These are phyloP conservation scores for Eurystomus gularis DNA, from an alignment of 2,113 vertebrate species.

Conservation along the genomic window DNA sequence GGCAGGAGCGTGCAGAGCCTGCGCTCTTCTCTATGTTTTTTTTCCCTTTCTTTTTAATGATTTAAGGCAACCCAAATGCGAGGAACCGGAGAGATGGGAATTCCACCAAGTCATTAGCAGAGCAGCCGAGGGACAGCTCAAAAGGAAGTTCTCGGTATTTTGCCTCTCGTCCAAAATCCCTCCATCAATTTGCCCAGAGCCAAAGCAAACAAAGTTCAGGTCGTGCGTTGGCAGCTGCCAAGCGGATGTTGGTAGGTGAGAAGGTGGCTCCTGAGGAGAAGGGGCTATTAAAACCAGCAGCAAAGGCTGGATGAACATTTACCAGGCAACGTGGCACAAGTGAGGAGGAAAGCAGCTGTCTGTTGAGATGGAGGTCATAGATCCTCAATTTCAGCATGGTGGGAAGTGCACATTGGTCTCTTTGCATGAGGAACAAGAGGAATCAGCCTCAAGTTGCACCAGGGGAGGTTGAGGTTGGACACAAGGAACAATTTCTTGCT, in stretches of 20 bases:
- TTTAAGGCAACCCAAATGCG: background rate
- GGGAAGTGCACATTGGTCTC: background rate
- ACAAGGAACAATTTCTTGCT: background rate
- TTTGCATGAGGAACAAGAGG: background rate
- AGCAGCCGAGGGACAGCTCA: background rate
- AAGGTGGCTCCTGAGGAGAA: background rate
- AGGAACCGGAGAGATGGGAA: background rate
- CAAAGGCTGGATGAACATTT: background rate
- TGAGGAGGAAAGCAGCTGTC: rapidly evolving
- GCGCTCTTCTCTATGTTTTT: background rate
- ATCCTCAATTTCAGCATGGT: background rate
- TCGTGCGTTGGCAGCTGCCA: background rate
- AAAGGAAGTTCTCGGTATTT: rapidly evolving
- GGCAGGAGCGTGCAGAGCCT: background rate
- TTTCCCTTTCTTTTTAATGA: background rate
- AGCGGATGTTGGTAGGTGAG: background rate
- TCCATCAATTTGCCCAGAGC: background rate
- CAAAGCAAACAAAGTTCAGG: background rate
- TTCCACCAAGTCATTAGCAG: background rate
- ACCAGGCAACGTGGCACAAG: background rate
- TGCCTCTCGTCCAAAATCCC: background rate
- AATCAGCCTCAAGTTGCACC: background rate
- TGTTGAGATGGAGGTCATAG: background rate
- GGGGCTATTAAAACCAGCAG: background rate
- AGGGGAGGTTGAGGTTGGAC: background rate